These are phyloP conservation scores for Drosophila arawakana DNA, from an alignment of 1,140 invertebrate species.

Conservation along the genomic window DNA sequence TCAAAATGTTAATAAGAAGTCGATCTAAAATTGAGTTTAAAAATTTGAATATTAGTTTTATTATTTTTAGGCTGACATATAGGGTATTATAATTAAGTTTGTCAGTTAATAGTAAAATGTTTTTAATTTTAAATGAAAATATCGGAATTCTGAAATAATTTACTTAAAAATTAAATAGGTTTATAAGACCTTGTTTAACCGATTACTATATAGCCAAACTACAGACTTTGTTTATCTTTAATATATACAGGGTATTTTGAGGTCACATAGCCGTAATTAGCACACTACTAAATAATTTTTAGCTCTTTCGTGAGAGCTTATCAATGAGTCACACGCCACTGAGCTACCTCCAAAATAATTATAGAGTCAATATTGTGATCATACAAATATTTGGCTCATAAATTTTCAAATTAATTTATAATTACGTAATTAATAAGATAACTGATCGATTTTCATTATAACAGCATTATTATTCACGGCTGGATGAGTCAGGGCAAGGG, in stretches of 20 bases:
- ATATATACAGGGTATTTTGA: conserved; percentile 16
- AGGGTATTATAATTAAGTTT: too few relatives aligned
- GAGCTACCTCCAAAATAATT: neutral
- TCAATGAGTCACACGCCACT: conserved; percentile 62
- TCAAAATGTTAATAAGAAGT: neutral
- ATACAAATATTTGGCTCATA: neutral
- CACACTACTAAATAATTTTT: conserved; percentile 27
- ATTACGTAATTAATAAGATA: neutral
- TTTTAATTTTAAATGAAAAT: too few relatives aligned
- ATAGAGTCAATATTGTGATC: neutral
- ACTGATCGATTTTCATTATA: conserved; percentile 23
- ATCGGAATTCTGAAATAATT: too few relatives aligned
- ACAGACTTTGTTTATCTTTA: too few relatives aligned
- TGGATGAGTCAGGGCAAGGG: conserved; percentile 84
- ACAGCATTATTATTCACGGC: conserved; percentile 80
- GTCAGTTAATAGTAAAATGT: too few relatives aligned
- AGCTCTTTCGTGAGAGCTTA: conserved; percentile 49
- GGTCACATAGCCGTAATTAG: conserved; percentile 1
- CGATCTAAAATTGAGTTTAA: too few relatives aligned
- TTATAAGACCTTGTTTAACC: neutral
- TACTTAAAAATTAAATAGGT: too few relatives aligned
- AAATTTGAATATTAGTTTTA: neutral
- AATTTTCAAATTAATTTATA: neutral
- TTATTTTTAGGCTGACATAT: too few relatives aligned
- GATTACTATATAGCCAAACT: too few relatives aligned